Base-by-base conservation (phyloP, 1,140 invertebrate genomes). In the Drosophila aff. region DNA sequence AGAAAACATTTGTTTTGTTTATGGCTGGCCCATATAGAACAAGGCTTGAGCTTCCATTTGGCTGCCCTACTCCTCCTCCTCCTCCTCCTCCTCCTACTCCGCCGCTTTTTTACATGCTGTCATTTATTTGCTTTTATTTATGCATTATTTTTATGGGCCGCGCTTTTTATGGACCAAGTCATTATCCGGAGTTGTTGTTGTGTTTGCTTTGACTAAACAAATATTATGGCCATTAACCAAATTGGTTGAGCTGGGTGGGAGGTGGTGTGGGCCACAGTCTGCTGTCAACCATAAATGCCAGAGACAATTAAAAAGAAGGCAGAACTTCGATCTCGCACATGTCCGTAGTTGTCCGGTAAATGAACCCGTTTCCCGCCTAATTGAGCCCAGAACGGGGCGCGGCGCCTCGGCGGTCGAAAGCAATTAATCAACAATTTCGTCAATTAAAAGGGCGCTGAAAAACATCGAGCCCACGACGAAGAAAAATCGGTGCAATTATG, bases 51-150 rank as follows among this genome's bases (percentile, higher is more conserved):
- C 67, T 72, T 43, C 68, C 16, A 50, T 40, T 52, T 33, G 50
- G 23, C 47, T 60, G 6, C 44, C 15, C 40, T 9, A 31, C 31
- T 13, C 13, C 31, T 5, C 50, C 4, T 28, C 28, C 28, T 28
- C 26, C 4, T 15, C 3, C 7, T 28, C 28, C 28, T 28, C 28
- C 7, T 11, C 4, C 31, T 28, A 18, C 13, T 31, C 41, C 44
- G 40, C 38, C 38, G 46, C 59, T 62, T 78, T 71, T 86, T 67
- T 87, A 86, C 79, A 86, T 87, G 79, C 83, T 78, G 84, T 83
- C 83, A 87, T 87, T 89, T 87, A 87, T 89, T 87, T 87, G 83
- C 84, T 83, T 81, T 87, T 87, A 87, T 89, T 89, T 89, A 89
- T 89, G 83, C 84, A 87, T 87, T 87, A 87, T 84, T 87, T 89